Evolutionary conservation across 2,113 vertebrate genomes (phyloP).

Genomic region (Myotis davidii): DNA sequence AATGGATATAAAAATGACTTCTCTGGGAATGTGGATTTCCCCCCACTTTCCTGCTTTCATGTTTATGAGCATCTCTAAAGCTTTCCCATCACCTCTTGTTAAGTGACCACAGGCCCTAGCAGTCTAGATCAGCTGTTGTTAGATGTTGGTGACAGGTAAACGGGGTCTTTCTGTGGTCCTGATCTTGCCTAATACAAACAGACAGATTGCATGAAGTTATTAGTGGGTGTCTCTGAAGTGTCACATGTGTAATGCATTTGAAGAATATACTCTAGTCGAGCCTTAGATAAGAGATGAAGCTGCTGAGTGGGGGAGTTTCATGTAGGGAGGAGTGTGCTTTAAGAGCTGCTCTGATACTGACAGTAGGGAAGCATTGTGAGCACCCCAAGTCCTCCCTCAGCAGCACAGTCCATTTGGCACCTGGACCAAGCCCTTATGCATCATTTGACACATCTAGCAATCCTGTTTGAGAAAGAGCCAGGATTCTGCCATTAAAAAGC

Average conservation of each 20-base stretch:
- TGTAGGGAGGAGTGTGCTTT: neutral
- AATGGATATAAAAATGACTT: constrained; percentile 13
- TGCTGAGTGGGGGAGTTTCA: neutral
- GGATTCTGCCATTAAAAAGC: constrained; percentile 76
- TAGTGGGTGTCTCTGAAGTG: constrained; percentile 42
- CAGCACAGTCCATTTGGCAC: constrained; percentile 66
- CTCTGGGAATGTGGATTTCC: constrained; percentile 30
- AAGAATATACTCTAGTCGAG: constrained; percentile 55
- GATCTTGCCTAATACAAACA: constrained; percentile 6
- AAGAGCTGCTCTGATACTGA: neutral
- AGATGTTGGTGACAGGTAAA: constrained; percentile 11
- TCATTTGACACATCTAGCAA: constrained; percentile 71
- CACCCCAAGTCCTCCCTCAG: constrained; percentile 21
- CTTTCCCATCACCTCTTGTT: constrained; percentile 10
- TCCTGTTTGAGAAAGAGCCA: constrained; percentile 74
- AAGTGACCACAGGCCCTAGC: neutral
- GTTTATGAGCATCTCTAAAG: neutral
- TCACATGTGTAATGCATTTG: constrained; percentile 43
- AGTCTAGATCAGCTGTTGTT: neutral
- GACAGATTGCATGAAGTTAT: neutral
- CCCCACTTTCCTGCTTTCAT: neutral
- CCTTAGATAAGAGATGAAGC: constrained; percentile 38
- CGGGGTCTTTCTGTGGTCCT: neutral
- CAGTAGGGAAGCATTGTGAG: constrained; percentile 7
- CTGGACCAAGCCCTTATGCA: constrained; percentile 60